Base-by-base conservation (phyloP, 2,888 invertebrate species). In the Dasypolia templi region DNA sequence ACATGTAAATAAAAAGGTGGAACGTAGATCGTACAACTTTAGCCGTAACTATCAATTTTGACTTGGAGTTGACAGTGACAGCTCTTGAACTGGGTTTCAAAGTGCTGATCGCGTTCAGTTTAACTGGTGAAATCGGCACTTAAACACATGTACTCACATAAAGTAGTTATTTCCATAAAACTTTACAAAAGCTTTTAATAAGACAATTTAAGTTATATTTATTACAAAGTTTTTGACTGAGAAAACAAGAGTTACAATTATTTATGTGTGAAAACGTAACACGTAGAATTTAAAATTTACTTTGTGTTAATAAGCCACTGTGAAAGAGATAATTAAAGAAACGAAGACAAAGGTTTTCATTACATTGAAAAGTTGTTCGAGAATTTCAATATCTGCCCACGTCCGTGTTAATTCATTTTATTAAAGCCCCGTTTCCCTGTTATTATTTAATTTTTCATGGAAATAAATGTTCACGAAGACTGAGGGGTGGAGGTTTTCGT, bases 391-490 rank as follows among this genome's bases (percentile, higher is more conserved):
- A 35, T 78, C 67, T 63, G 22, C 9, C 0, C 44, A 11, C 39
- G 19, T 1, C 61, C 35, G 19, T 53, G 46, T 61, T 44, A 69
- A 75, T 75, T 64, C 39, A 75, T 70, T 79, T 79, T 44, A 55
- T 53, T 71, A 77, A 53, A 67, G 46, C 49, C 42, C 32, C 42
- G 32, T 79, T 83, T 56, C 42, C 66, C 56, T 66, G 55, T 66
- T 64, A 67, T 74, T 61, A 64, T 53, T 68, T 79, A 71, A 53
- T 22, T 32, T 69, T 59, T 9, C 19, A n/a, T 1, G 63, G 35
- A 66, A 82, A 73, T 59, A 77, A 80, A 76, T 62, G 73, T 22
- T 26, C 46, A 44, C 53, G 6, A 35, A 42, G 71, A 26, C 35
- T 26, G 26, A 5, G 19, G 44, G 35, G 58, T 19, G 81, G 62